Evolutionary conservation across 2,888 invertebrate species (phyloP).

Genomic region (Pseudanteris insignis): DNA sequence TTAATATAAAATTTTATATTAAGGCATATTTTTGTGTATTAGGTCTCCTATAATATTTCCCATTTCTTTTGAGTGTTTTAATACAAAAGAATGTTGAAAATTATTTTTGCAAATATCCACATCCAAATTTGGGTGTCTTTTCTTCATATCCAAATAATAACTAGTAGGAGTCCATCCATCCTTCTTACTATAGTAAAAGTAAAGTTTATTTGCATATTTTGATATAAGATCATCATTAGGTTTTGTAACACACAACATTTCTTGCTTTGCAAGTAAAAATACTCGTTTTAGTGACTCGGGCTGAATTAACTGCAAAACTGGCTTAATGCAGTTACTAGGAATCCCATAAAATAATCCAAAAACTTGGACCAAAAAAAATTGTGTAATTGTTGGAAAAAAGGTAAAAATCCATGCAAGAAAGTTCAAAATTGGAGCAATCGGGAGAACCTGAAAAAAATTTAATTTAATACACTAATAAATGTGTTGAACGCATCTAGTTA

Average conservation of each 20-base stretch:
- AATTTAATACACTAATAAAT: slow-evolving; percentile 7
- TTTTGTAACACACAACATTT: slow-evolving; percentile 79
- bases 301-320: slow-evolving; percentile 70
- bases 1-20: background rate
- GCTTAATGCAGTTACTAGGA: slow-evolving; percentile 68
- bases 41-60: slow-evolving; percentile 63
- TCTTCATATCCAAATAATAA: slow-evolving; percentile 75
- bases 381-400: slow-evolving; percentile 70
- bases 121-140: slow-evolving; percentile 71
- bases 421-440: slow-evolving; percentile 66
- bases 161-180: slow-evolving; percentile 87
- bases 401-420: slow-evolving; percentile 69
- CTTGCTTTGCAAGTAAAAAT: slow-evolving; percentile 78
- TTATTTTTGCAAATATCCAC: slow-evolving; percentile 71
- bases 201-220: slow-evolving; percentile 72
- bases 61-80: slow-evolving; percentile 72
- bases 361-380: slow-evolving; percentile 68
- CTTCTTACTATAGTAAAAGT: slow-evolving; percentile 80
- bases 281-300: slow-evolving; percentile 73
- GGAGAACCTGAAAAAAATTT: slow-evolving; percentile 60
- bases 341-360: slow-evolving; percentile 70
- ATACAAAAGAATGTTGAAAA: slow-evolving; percentile 83
- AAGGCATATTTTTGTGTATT: slow-evolving; percentile 41
- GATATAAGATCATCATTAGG: slow-evolving; percentile 74
- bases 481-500: too few species aligned